Conservation (phyloP, 1,140 invertebrate species). For the Eufriesea mexicana region DNA sequence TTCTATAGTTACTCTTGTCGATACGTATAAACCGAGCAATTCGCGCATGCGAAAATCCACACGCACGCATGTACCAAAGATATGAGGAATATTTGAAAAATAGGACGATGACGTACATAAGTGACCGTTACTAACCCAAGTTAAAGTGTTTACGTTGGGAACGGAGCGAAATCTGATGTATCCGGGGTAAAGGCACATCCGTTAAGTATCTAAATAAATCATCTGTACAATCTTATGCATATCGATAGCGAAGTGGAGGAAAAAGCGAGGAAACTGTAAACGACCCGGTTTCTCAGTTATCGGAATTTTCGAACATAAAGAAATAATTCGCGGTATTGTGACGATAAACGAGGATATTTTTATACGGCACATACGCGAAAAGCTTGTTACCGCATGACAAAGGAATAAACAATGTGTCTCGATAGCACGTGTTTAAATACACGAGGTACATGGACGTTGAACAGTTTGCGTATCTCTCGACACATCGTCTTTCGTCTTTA, state of each 20-base stretch:
- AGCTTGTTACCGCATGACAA: not conserved
- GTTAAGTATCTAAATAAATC: not conserved
- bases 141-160: slow-evolving; percentile 18
- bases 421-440: too few relatives aligned
- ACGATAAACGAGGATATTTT: not conserved
- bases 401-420: not conserved
- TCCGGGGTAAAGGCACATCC: not conserved
- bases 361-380: not conserved
- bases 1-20: not conserved
- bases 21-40: not conserved
- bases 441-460: too few relatives aligned
- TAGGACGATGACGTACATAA: slow-evolving; percentile 1
- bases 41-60: not conserved
- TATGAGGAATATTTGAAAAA: slow-evolving; percentile 27
- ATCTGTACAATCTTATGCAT: not conserved
- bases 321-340: not conserved
- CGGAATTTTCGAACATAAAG: not conserved
- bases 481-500: too few relatives aligned
- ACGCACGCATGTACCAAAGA: not conserved
- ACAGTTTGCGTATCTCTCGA: too few relatives aligned
- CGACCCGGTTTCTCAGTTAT: not conserved
- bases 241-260: not conserved
- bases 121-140: not conserved
- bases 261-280: not conserved
- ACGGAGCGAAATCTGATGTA: slow-evolving; percentile 3